Conservation (phyloP, 64 coral and sea anemone genomes). For the Anthopleura sola region DNA sequence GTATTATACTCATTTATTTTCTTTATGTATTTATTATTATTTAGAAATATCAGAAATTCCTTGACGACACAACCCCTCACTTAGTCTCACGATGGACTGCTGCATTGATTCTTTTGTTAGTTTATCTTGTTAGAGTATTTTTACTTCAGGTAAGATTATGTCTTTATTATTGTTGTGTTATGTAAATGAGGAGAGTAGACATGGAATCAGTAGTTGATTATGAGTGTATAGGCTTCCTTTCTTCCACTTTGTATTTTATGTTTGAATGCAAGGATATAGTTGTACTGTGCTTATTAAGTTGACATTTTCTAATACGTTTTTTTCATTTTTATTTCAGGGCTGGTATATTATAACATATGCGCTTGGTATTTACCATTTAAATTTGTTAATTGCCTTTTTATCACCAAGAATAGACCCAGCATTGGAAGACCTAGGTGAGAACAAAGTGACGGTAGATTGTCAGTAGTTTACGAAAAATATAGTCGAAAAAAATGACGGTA, state of each 20-base stretch:
- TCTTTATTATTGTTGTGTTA: neutral
- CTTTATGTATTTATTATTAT: neutral
- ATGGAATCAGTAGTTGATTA: no score
- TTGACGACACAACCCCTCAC: conserved; percentile 87
- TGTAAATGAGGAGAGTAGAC: no score
- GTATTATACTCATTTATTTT: neutral
- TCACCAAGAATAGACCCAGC: conserved; percentile 97
- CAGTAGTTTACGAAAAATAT: no score
- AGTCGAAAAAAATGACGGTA: no score
- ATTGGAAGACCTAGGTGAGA: conserved; percentile 77
- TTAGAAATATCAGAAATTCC: conserved; percentile 92
- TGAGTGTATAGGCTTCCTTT: no score
- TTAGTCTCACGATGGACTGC: conserved; percentile 74
- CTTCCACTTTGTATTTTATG: no score
- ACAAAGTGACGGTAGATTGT: no score
- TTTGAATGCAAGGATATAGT: no score
- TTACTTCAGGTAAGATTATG: neutral
- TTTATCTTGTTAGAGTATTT: conserved; percentile 28
- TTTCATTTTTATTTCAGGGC: conserved; percentile 66
- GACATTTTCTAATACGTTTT: neutral
- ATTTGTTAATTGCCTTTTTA: conserved; percentile 98
- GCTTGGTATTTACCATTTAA: conserved; percentile 93
- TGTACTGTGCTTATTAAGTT: no score
- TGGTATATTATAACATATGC: conserved; percentile 99
- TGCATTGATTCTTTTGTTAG: conserved; percentile 28